These are phyloP conservation scores for Actinopyga echinites DNA, from an alignment of 53 echinoderm and acorn worm genomes.

Conservation along the genomic window DNA sequence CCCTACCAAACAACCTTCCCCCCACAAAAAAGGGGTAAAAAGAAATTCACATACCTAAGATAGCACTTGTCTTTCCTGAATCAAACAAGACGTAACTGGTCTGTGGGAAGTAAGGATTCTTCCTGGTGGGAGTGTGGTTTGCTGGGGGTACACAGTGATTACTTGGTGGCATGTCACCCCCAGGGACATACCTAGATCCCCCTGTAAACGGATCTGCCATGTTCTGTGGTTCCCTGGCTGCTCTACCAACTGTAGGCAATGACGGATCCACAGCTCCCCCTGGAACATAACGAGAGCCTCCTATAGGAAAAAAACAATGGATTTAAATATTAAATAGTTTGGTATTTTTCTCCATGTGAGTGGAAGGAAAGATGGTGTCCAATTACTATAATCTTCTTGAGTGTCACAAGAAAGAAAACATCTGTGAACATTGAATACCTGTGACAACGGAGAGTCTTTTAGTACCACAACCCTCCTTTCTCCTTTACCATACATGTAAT, in stretches of 20 bases:
- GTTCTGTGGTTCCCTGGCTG: constrained; percentile 34
- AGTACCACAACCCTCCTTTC: too few species aligned
- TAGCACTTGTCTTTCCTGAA: constrained; percentile 73
- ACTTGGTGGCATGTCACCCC: neutral
- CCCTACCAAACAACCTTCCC: too few species aligned
- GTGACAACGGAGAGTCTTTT: too few species aligned
- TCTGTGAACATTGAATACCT: too few species aligned
- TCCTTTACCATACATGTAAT: too few species aligned
- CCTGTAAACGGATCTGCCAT: constrained; percentile 77
- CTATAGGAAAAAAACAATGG: constrained; percentile 2
- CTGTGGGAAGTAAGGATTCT: constrained; percentile 88
- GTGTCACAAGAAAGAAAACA: too few species aligned
- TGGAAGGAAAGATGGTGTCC: too few species aligned
- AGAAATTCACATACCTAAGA: constrained; percentile 69
- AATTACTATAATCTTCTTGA: too few species aligned
- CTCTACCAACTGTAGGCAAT: constrained; percentile 45
- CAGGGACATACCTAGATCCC: constrained; percentile 43
- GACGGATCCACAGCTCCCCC: constrained; percentile 60
- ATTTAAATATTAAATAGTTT: neutral
- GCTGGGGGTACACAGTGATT: neutral
- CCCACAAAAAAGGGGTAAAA: too few species aligned
- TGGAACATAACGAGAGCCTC: constrained; percentile 86
- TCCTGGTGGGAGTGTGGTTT: constrained; percentile 15
- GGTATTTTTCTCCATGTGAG: too few species aligned
- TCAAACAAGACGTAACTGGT: constrained; percentile 73